phyloP scores from a whole-genome alignment of 2,888 invertebrate genomes.

The Drosophila nr. fundita region DNA sequence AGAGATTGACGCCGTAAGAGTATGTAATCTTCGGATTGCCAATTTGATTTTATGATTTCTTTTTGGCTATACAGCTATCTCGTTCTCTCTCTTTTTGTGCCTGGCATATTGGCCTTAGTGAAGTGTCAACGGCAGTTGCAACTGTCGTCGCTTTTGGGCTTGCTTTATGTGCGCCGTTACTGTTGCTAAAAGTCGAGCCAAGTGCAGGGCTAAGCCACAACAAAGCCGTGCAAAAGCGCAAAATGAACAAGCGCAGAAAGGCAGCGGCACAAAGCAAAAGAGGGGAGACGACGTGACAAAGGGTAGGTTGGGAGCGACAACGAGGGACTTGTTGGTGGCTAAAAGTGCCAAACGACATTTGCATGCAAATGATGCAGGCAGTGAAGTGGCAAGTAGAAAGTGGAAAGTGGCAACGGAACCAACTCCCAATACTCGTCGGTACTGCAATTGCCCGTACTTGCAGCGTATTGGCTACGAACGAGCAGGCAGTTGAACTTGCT shows the following conservation, averaged over 20 bases:
- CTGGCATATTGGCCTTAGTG: slow-evolving; percentile 69
- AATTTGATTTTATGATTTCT: slow-evolving; percentile 1
- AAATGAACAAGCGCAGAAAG: slow-evolving; percentile 59
- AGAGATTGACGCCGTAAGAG: not conserved
- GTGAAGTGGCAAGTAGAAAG: slow-evolving; percentile 25
- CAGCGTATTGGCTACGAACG: slow-evolving; percentile 38
- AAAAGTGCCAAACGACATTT: slow-evolving; percentile 77
- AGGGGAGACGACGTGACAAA: not conserved
- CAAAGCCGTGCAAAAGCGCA: slow-evolving; percentile 71
- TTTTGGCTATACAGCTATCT: not conserved
- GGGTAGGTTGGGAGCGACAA: slow-evolving; percentile 1
- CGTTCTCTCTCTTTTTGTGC: slow-evolving; percentile 51
- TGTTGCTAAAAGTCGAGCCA: slow-evolving; percentile 63
- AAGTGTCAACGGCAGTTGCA: slow-evolving; percentile 76
- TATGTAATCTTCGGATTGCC: not conserved
- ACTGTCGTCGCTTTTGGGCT: slow-evolving; percentile 65
- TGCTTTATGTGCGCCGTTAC: slow-evolving; percentile 69
- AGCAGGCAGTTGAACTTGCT: slow-evolving; percentile 69
- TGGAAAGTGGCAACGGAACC: slow-evolving; percentile 16
- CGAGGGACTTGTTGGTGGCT: slow-evolving; percentile 48
- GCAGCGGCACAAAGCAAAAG: slow-evolving; percentile 19
- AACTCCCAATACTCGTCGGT: slow-evolving; percentile 47
- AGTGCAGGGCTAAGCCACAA: slow-evolving; percentile 71
- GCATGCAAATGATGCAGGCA: slow-evolving; percentile 76
- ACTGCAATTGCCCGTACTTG: slow-evolving; percentile 49